Evolutionary conservation across 1,140 invertebrate genomes (phyloP).

Genomic region (Varroa destructor): DNA sequence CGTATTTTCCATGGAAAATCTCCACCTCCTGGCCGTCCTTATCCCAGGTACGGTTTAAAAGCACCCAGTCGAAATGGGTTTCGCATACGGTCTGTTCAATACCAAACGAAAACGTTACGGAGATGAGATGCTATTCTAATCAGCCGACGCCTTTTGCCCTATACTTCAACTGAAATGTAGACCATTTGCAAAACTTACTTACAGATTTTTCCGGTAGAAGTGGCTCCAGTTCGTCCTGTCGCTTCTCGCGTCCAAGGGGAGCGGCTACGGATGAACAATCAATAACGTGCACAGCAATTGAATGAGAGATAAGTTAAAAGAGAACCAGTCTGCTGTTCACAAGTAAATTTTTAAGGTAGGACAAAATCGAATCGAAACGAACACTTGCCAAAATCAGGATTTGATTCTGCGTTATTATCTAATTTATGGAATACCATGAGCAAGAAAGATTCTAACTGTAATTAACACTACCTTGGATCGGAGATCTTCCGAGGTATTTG

Average conservation of each 20-base stretch:
- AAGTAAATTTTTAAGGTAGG: background rate
- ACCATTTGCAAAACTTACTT: background rate
- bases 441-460: no score
- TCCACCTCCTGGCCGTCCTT: slow-evolving; percentile 20
- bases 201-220: slow-evolving; percentile 8
- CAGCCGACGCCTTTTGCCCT: background rate
- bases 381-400: no score
- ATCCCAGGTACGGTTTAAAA: slow-evolving; percentile 11
- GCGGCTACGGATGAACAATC: background rate
- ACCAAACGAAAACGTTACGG: background rate
- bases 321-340: background rate
- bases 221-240: slow-evolving; percentile 22
- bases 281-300: background rate
- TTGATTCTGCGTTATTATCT: no score
- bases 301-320: background rate
- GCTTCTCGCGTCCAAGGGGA: slow-evolving; percentile 15
- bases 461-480: no score
- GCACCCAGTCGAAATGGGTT: slow-evolving; percentile 20
- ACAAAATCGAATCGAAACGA: no score
- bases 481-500: slow-evolving; percentile 4
- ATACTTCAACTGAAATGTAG: background rate
- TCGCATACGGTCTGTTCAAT: slow-evolving; percentile 21
- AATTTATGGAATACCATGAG: no score
- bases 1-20: slow-evolving; percentile 23
- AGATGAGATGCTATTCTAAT: background rate